Conservation (phyloP, 2,797 vertebrate genomes). For the Coccyzus lansbergi region DNA sequence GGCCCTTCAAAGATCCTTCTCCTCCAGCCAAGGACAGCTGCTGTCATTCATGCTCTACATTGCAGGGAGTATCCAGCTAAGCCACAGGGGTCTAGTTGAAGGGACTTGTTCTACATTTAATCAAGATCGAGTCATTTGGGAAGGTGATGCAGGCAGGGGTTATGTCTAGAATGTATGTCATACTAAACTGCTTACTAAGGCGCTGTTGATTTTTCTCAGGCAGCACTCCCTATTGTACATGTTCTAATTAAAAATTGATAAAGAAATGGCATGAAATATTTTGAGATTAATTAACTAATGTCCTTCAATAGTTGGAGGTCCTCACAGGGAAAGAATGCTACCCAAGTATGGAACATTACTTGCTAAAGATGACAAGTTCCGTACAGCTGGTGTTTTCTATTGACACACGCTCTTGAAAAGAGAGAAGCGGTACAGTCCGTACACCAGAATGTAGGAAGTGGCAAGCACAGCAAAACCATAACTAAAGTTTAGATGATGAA, state of each 20-base stretch:
- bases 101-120: not conserved
- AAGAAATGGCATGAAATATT: not conserved
- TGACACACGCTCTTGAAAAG: not conserved
- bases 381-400: not conserved
- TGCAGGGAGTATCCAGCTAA: not conserved
- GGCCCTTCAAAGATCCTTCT: not conserved
- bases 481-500: not conserved
- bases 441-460: not conserved
- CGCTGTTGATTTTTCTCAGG: constrained; percentile 50
- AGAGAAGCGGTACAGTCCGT: not conserved
- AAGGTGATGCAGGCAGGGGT: not conserved
- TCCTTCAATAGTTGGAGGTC: not conserved
- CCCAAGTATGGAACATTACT: not conserved
- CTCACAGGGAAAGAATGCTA: not conserved
- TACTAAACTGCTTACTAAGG: constrained; percentile 20
- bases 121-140: not conserved
- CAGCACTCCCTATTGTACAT: constrained; percentile 9
- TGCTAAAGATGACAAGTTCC: not conserved
- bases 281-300: constrained; percentile 37
- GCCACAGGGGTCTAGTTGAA: not conserved
- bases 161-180: constrained; percentile 15
- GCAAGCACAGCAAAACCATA: not conserved
- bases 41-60: not conserved
- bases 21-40: not conserved
- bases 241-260: constrained; percentile 62